Evolutionary conservation across 2,888 invertebrate genomes (phyloP), one percentile per base, ranked within the genome.

Genomic region (Branchinecta sandiegonensis): DNA sequence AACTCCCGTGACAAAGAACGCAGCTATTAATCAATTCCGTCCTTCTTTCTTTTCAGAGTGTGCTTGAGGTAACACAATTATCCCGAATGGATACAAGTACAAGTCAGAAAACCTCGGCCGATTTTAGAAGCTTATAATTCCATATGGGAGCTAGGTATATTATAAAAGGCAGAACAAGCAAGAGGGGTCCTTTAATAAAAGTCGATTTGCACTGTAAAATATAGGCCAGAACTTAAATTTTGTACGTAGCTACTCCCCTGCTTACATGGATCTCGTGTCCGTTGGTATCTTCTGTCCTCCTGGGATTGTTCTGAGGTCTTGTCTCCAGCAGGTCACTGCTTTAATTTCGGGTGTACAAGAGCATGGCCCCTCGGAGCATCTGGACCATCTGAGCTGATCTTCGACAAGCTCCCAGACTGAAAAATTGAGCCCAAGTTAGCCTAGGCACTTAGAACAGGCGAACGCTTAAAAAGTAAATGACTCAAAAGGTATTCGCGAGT

Each of bases 311-410:
- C 67, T 68, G 14, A 69, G 56, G 46, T 69, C 67, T 8, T 67
- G 68, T 13, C 68, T 63, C 69, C 69, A 69, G 14, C 69, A 69
- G 23, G 67, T 65, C 47, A 69, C 69, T 23, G 65, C 68, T 10
- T 48, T 46, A 13, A 65, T 67, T 46, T 69, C 67, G 3, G 66
- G 37, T 8, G 67, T 65, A 17, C 69, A 69, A 13, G 67, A 68
- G 10, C 69, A 69, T n/a, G 69, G 69, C 13, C 69, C 67, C 14
- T 67, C 67, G 5, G 67, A 46, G 23, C 67, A 67, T 9, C 67
- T 47, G n/a, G 67, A 50, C 67, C 67, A 67, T 0, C 67, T 47
- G 37, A 47, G 46, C 2, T 47, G 37, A n/a, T 67, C 67, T 17
- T 12, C 48, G 2, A 8, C n/a, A 47, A 67, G n/a, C 48, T 67